phyloP scores from a whole-genome alignment of 2,888 invertebrate species.

The Andrena minutula region DNA sequence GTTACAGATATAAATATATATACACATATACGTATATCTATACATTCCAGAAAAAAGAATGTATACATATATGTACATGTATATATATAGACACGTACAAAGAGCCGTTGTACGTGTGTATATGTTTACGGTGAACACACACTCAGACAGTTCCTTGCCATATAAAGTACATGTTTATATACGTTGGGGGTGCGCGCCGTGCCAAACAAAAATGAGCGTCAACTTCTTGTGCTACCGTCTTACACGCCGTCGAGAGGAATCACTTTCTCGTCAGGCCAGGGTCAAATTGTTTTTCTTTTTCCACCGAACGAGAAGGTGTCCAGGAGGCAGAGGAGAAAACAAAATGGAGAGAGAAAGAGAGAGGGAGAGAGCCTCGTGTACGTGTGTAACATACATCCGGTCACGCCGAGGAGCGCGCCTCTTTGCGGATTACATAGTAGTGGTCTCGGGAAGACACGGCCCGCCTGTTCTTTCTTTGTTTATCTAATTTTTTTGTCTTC shows the following conservation, averaged over 20 bases:
- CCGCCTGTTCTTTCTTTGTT: constrained; percentile 65
- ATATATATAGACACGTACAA: constrained; percentile 54
- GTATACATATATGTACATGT: not conserved
- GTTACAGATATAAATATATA: constrained; percentile 34
- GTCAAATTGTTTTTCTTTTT: constrained; percentile 59
- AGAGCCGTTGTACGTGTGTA: constrained; percentile 31
- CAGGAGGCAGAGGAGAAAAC: constrained; percentile 54
- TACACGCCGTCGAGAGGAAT: constrained; percentile 70
- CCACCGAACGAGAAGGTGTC: constrained; percentile 57
- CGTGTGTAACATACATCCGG: constrained; percentile 39
- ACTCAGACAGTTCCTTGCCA: constrained; percentile 64
- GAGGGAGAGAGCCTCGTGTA: constrained; percentile 72
- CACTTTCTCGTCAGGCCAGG: constrained; percentile 67
- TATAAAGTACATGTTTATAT: constrained; percentile 54
- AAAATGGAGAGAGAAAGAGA: constrained; percentile 35
- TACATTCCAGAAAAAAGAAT: not conserved
- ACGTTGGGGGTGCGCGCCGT: constrained; percentile 80
- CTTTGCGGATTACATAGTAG: constrained; percentile 14
- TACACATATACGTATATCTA: constrained; percentile 34
- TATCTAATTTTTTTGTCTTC: constrained; percentile 36
- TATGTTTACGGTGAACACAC: constrained; percentile 55
- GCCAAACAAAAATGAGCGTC: constrained; percentile 95
- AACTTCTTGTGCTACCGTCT: constrained; percentile 90
- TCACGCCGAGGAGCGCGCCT: constrained; percentile 57
- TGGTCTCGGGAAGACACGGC: constrained; percentile 42